These are phyloP conservation scores for Acanthis flammea DNA, from an alignment of 2,797 vertebrate species.

Conservation along the genomic window DNA sequence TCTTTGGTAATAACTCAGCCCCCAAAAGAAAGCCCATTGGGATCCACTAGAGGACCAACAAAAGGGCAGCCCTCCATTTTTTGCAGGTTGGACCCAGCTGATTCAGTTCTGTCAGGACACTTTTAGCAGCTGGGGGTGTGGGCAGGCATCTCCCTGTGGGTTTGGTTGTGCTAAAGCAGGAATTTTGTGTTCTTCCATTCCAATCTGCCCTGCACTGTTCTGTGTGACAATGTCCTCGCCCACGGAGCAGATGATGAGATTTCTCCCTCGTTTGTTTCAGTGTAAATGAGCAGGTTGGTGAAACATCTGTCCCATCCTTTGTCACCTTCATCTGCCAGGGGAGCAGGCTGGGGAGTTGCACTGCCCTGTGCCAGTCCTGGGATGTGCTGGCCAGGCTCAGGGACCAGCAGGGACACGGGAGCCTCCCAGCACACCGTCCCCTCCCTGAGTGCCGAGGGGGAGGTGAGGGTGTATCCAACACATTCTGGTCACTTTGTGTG, in stretches of 20 bases:
- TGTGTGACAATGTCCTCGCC: neutral
- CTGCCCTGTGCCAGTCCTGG: neutral
- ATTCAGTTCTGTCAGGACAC: neutral
- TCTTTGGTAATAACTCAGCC: neutral
- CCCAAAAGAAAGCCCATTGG: fast-evolving
- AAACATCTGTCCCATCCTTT: neutral
- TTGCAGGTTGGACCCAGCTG: neutral
- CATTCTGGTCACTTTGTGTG: neutral
- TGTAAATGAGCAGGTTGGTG: neutral
- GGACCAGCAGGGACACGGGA: neutral
- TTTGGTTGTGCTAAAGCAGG: neutral
- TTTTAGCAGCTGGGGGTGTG: neutral
- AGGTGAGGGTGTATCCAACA: fast-evolving
- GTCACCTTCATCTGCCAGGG: neutral
- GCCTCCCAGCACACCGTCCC: fast-evolving
- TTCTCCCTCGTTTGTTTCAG: neutral
- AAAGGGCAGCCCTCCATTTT: neutral
- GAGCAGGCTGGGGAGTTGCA: neutral
- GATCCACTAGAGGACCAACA: neutral
- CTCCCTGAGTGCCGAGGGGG: neutral
- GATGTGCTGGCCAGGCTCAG: neutral
- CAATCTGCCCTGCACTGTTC: neutral
- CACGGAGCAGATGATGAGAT: neutral
- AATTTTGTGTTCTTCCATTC: neutral
- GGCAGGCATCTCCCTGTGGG: neutral